These are phyloP conservation scores for Helicoverpa zea DNA, from an alignment of 1,140 invertebrate genomes.

Conservation along the genomic window DNA sequence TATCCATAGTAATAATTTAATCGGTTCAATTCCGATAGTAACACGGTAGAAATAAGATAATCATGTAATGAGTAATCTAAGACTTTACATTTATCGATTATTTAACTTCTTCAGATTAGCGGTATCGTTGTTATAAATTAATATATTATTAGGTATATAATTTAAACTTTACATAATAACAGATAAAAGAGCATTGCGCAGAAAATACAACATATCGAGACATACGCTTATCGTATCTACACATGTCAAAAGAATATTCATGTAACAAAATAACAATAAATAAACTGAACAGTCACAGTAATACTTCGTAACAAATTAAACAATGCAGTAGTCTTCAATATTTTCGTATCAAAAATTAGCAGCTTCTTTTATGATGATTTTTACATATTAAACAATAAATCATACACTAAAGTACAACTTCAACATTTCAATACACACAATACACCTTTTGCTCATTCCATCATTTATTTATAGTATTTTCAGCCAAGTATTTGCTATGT, in stretches of 20 bases:
- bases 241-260: constrained; percentile 29
- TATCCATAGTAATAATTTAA: constrained; percentile 15
- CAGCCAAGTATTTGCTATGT: constrained; percentile 10
- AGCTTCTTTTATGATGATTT: constrained; percentile 15
- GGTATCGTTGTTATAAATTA: constrained; percentile 34
- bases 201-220: constrained; percentile 28
- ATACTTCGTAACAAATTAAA: constrained; percentile 21
- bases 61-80: constrained; percentile 8
- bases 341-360: constrained; percentile 30
- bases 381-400: constrained; percentile 5
- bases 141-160: constrained; percentile 6
- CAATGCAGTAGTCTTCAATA: constrained; percentile 9
- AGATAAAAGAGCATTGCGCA: constrained; percentile 17
- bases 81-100: constrained; percentile 22
- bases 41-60: constrained; percentile 20
- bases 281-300: constrained; percentile 36
- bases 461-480: constrained; percentile 26
- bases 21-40: constrained; percentile 31
- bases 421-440: constrained; percentile 40
- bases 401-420: constrained; percentile 35
- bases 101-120: constrained; percentile 24
- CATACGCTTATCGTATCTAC: neutral
- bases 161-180: constrained; percentile 29
- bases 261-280: constrained; percentile 40
- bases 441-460: constrained; percentile 29